These are phyloP conservation scores for Pica pica DNA, from an alignment of 2,113 vertebrate species.

Conservation along the genomic window DNA sequence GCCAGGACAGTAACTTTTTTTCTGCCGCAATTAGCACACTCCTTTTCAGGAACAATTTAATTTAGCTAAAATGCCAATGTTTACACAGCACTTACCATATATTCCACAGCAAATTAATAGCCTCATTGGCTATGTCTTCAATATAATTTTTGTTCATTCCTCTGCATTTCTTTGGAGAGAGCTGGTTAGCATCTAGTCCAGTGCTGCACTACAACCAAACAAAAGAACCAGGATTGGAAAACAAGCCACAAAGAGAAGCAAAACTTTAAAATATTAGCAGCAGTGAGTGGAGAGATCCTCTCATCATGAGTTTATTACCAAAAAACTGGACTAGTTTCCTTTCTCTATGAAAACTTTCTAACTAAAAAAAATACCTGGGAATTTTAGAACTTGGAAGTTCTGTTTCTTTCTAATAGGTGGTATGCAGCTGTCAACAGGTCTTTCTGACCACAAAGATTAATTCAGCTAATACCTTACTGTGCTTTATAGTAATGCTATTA, in stretches of 20 bases:
- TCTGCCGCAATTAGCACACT: neutral
- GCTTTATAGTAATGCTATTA: neutral
- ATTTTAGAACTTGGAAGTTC: neutral
- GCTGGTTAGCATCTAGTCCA: constrained; percentile 73
- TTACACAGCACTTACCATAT: constrained; percentile 81
- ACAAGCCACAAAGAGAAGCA: neutral
- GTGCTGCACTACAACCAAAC: constrained; percentile 74
- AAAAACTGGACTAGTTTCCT: neutral
- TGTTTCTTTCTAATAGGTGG: neutral
- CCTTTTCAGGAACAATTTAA: neutral
- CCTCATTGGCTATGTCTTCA: constrained; percentile 89
- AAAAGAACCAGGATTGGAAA: constrained; percentile 11
- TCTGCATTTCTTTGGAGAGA: constrained; percentile 54
- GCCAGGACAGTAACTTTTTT: neutral
- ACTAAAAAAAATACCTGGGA: neutral
- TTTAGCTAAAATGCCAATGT: neutral
- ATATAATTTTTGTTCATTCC: constrained; percentile 72
- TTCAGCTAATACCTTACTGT: neutral
- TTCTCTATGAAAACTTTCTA: neutral
- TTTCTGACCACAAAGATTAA: neutral
- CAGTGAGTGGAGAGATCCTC: neutral
- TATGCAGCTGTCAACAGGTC: neutral
- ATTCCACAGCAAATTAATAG: constrained; percentile 93
- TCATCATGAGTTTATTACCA: neutral
- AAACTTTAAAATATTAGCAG: neutral